Conservation (phyloP, 1,140 invertebrate genomes). For the Platyura marginata region DNA sequence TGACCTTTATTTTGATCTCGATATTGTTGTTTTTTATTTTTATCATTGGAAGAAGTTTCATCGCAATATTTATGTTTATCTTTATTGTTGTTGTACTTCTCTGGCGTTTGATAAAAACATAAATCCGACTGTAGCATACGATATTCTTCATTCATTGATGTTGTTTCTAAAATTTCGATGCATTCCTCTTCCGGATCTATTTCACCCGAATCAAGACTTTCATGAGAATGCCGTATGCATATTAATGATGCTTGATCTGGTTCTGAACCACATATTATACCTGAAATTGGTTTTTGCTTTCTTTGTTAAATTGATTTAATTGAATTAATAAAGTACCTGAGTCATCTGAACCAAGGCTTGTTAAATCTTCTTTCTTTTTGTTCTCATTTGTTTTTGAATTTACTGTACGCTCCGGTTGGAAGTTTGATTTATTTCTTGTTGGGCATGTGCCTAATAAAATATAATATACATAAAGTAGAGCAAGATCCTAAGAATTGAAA, state of each 20-base stretch:
- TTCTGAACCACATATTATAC: constrained; percentile 56
- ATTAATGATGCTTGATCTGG: constrained; percentile 27
- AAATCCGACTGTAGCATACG: constrained; percentile 16
- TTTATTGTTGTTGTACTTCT: too few relatives aligned
- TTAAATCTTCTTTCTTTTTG: constrained; percentile 42
- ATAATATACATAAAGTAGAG: too few relatives aligned
- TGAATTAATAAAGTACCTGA: constrained; percentile 37
- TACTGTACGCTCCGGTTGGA: too few relatives aligned
- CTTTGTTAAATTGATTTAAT: background rate
- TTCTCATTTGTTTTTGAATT: constrained; percentile 10
- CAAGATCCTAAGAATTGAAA: too few relatives aligned
- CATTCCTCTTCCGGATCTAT: constrained; percentile 35
- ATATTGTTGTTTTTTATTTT: constrained; percentile 11
- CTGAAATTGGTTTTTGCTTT: constrained; percentile 9
- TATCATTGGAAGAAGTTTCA: constrained; percentile 5
- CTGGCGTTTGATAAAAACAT: constrained; percentile 14
- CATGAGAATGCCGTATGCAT: constrained; percentile 33
- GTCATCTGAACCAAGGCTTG: constrained; percentile 67
- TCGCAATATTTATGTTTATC: constrained; percentile 14
- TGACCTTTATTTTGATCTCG: constrained; percentile 23
- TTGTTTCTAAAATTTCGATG: constrained; percentile 22
- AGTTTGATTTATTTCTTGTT: too few relatives aligned
- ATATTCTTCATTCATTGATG: constrained; percentile 23
- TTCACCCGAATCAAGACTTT: constrained; percentile 50
- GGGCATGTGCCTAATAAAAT: too few relatives aligned